Evolutionary conservation across 2,888 invertebrate species (phyloP).

Genomic region (Tridacna gigas): DNA sequence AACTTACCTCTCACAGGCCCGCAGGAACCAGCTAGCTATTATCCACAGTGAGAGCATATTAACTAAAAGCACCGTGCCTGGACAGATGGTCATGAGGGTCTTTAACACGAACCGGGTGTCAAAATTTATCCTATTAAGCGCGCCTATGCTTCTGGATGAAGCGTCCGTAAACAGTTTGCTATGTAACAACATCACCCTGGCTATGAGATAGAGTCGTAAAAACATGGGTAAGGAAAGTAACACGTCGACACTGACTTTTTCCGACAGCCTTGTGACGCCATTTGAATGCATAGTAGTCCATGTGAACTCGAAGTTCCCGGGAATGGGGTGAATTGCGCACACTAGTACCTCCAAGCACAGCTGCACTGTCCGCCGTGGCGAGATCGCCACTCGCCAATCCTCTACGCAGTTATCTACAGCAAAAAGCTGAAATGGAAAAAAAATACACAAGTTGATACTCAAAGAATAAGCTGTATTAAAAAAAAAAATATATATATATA

Average conservation of each 20-base stretch:
- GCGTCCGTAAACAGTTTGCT: constrained; percentile 99
- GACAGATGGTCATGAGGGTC: constrained; percentile 99
- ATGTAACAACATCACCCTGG: constrained; percentile 99
- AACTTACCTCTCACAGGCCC: constrained; percentile 97
- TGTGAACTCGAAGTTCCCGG: constrained; percentile 97
- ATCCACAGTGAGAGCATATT: constrained; percentile 99
- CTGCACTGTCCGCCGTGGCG: constrained; percentile 95
- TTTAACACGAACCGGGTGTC: constrained; percentile 97
- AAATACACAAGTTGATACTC: not conserved
- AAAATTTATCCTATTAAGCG: constrained; percentile 87
- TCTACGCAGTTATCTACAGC: constrained; percentile 99
- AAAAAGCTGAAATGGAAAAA: constrained; percentile 92
- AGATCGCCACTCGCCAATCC: constrained; percentile 99
- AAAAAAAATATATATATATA: not conserved
- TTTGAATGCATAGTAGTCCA: constrained; percentile 91
- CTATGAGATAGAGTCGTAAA: constrained; percentile 99
- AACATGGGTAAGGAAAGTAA: constrained; percentile 99
- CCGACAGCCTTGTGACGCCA: constrained; percentile 67
- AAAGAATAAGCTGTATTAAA: not conserved
- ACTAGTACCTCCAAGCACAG: constrained; percentile 89
- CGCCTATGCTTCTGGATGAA: constrained; percentile 93
- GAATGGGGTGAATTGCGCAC: constrained; percentile 99
- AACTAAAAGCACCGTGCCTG: constrained; percentile 97
- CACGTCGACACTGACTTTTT: constrained; percentile 89
- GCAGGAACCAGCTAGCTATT: constrained; percentile 99